Conservation (phyloP, 2,113 vertebrate species). For the Lepidothrix coronata region DNA sequence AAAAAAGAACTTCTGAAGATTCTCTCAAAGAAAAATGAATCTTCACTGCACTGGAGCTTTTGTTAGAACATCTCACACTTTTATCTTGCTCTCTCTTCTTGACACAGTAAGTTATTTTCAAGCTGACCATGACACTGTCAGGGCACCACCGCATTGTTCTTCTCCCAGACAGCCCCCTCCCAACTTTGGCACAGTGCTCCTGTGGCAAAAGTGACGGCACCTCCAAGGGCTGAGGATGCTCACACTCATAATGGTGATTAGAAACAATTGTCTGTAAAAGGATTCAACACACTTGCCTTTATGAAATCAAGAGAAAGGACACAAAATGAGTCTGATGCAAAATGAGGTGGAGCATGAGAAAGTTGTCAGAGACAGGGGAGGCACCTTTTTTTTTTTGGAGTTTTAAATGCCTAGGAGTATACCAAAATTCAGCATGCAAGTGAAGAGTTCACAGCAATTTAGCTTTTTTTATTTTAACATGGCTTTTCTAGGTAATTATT, state of each 20-base stretch:
- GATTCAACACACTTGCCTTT: fast-evolving
- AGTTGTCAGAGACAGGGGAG: not conserved
- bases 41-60: slow-evolving; percentile 32
- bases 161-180: not conserved
- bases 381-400: not conserved
- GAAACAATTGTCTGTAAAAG: not conserved
- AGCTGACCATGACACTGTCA: not conserved
- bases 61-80: slow-evolving; percentile 48
- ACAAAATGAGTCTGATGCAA: not conserved
- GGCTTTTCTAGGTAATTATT: not conserved
- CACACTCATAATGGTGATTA: fast-evolving
- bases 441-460: not conserved
- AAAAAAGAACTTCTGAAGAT: slow-evolving; percentile 65
- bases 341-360: not conserved
- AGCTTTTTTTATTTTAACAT: not conserved
- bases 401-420: not conserved
- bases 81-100: slow-evolving; percentile 40
- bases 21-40: slow-evolving; percentile 61
- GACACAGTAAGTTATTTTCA: slow-evolving; percentile 19
- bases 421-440: not conserved
- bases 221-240: not conserved
- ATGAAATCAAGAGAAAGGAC: not conserved
- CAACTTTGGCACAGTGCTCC: fast-evolving
- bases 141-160: not conserved
- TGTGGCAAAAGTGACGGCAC: not conserved